Evolutionary conservation across 2,797 vertebrate genomes (phyloP).

Genomic region (Semotilus atromaculatus): DNA sequence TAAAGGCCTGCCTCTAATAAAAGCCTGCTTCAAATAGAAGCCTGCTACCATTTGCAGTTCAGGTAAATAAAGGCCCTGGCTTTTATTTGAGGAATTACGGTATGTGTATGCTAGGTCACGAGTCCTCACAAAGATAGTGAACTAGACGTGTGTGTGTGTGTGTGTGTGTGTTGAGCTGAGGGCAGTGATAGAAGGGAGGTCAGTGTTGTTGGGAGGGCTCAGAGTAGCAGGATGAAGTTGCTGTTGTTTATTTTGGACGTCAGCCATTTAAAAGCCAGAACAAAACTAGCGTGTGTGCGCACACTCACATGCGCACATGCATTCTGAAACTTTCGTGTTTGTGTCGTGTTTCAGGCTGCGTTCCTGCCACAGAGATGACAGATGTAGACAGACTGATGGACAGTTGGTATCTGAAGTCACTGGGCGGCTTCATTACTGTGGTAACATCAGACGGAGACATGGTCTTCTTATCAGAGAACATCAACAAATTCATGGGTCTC

Average conservation of each 20-base stretch:
- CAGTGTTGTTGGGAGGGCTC: conserved; percentile 70
- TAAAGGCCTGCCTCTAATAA: no score
- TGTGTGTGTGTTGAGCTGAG: conserved; percentile 41
- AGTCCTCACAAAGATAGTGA: no score
- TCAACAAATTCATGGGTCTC: conserved; percentile 97
- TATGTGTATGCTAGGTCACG: no score
- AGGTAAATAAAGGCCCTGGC: no score
- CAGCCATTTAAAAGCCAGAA: conserved; percentile 72
- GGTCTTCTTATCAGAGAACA: conserved; percentile 97
- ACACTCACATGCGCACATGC: conserved; percentile 7
- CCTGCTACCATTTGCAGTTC: no score
- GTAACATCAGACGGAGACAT: conserved; percentile 98
- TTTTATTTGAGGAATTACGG: no score
- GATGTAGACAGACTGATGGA: conserved; percentile 88
- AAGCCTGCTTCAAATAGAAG: no score
- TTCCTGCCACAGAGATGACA: conserved; percentile 67
- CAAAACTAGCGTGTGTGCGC: conserved; percentile 54
- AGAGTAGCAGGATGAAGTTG: conserved; percentile 75
- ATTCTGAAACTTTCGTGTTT: conserved; percentile 19
- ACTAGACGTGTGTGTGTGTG: background rate
- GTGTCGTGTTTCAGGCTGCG: conserved; percentile 72
- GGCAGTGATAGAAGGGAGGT: conserved; percentile 66
- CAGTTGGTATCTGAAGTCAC: conserved; percentile 93
- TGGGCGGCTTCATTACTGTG: conserved; percentile 95
- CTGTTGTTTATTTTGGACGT: conserved; percentile 77